A percentile compares a stretch with the other conserved stretches of the same genome.
These are phyloP conservation scores for Drosophila biarmipes DNA, from an alignment of 1,140 invertebrate species.

Conservation along the genomic window DNA sequence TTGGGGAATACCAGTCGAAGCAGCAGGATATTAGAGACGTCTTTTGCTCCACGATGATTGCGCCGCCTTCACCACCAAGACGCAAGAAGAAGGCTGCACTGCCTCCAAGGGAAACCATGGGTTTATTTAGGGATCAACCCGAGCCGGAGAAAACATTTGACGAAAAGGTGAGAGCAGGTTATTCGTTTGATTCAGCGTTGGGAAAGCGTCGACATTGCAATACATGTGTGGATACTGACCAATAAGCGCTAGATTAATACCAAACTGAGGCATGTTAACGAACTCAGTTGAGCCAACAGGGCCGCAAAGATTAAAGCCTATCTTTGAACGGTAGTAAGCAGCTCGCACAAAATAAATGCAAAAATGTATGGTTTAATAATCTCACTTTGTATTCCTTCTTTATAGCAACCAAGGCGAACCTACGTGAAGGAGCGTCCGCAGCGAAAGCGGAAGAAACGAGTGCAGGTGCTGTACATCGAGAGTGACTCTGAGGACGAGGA, in stretches of 20 bases:
- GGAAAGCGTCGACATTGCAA: neutral
- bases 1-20: conserved; percentile 8
- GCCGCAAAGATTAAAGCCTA: conserved; percentile 73
- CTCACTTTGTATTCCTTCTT: neutral
- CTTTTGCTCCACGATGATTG: conserved; percentile 73
- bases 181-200: conserved; percentile 9
- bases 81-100: conserved; percentile 9
- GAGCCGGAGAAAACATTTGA: conserved; percentile 69
- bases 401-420: conserved; percentile 64
- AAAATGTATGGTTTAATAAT: neutral
- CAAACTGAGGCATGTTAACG: conserved; percentile 47
- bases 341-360: conserved; percentile 47
- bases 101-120: conserved; percentile 24
- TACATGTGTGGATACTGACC: neutral
- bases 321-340: conserved; percentile 80
- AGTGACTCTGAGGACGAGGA: conserved; percentile 62
- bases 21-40: conserved; percentile 67
- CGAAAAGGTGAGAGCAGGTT: conserved; percentile 45
- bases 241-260: conserved; percentile 53
- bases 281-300: conserved; percentile 74
- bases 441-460: conserved; percentile 65
- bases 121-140: conserved; percentile 49
- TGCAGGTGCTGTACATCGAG: conserved; percentile 63
- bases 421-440: conserved; percentile 66
- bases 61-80: neutral